Base-by-base conservation (phyloP, 1,140 invertebrate species). In the Heliconius congener region DNA sequence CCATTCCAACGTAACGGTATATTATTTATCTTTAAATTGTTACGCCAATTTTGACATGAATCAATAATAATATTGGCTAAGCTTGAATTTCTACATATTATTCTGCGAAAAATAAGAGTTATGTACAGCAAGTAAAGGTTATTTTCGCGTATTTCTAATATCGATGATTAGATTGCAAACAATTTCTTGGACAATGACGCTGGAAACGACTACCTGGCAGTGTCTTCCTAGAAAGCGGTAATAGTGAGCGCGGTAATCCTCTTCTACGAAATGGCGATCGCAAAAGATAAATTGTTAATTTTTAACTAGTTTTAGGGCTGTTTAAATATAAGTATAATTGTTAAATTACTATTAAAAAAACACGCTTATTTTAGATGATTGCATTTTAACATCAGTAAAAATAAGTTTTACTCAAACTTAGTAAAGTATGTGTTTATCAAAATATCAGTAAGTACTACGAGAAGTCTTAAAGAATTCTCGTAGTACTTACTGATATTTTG, bases 171-270 rank as follows among this genome's bases (percentile, higher is more conserved):
- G 72, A 81, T 82, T 80, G 83, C 81, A 82, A 83, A 74, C 81
- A 83, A 84, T 83, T 87, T 85, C 77, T 78, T 77, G 84, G 82
- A 89, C 87, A 90, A 92, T 91, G 86, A 89, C 60, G 87, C 81
- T 87, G 74, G 77, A 80, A 84, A 78, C 81, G 84, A 84, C 90
- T 94, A 93, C 93, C 91, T 94, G 92, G 86, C 80, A 79, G 76
- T 89, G 88, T 90, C 90, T 94, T 94, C 91, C 90, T 86, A 87
- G 91, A 93, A 94, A 79, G 81, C 88, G 87, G 90, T 91, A 92
- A 94, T 93, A 88, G 87, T 85, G 88, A 92, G 91, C 85, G 84
- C 83, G 27, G 86, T 94, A 93, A 93, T 94, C 93, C 91, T 90
- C 88, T 92, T 89, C 87, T 86, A 91, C 84, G 86, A 87, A 93